Conservation (phyloP, 1,140 invertebrate species). For the Bombus balteatus region DNA sequence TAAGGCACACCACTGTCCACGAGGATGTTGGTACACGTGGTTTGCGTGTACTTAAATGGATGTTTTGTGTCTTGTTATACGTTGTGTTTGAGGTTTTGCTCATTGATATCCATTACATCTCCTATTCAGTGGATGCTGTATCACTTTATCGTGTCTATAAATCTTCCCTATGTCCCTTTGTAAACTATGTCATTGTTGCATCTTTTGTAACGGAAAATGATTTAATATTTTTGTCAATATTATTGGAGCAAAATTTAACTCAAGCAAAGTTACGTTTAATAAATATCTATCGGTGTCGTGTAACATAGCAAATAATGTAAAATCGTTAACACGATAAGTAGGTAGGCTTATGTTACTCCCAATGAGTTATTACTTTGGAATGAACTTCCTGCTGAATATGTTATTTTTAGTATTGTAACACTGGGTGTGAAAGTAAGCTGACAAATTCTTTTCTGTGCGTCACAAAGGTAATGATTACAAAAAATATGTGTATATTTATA, state of each 20-base stretch:
- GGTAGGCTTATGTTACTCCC: neutral
- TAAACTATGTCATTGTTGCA: neutral
- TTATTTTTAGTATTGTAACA: neutral
- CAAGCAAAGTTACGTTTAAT: neutral
- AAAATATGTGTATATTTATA: too few relatives aligned
- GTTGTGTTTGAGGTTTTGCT: conserved; percentile 1
- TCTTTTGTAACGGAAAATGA: too few relatives aligned
- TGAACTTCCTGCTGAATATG: neutral
- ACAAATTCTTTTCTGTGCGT: too few relatives aligned
- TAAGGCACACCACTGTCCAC: neutral
- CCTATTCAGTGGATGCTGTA: neutral
- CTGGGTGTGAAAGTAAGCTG: too few relatives aligned
- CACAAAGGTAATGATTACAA: too few relatives aligned
- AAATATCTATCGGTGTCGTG: neutral
- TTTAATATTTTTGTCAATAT: neutral
- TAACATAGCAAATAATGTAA: neutral
- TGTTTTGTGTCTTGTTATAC: neutral
- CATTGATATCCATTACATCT: conserved; percentile 20
- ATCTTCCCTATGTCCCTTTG: neutral
- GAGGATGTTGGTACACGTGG: neutral
- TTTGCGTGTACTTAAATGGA: neutral
- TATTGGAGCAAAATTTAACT: neutral
- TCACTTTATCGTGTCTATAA: neutral
- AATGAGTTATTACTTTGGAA: neutral
- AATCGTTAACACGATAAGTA: neutral